A percentile compares a stretch with the other conserved stretches of the same genome.
These are phyloP conservation scores for Pipistrellus pygmaeus DNA, from an alignment of 2,797 vertebrate species.

Conservation along the genomic window DNA sequence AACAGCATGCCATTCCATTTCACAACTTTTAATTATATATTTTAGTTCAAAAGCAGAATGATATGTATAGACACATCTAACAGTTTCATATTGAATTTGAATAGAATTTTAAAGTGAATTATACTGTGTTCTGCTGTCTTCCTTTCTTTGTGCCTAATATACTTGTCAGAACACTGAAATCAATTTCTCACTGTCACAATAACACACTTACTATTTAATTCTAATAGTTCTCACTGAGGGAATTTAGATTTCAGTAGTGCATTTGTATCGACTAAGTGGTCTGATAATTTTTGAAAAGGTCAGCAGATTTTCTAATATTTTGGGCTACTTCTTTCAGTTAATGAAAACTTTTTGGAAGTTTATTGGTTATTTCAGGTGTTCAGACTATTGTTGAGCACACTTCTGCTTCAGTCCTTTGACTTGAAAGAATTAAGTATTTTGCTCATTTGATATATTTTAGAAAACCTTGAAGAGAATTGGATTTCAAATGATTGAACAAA, in stretches of 20 bases:
- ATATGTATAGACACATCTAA: neutral
- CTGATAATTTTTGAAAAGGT: neutral
- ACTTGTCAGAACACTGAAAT: conserved; percentile 60
- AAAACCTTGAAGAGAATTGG: neutral
- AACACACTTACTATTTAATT: conserved; percentile 76
- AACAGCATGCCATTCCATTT: neutral
- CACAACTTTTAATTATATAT: conserved; percentile 43
- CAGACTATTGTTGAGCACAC: neutral
- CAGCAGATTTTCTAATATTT: conserved; percentile 3
- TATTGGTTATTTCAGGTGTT: conserved; percentile 8
- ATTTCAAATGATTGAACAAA: neutral
- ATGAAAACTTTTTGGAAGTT: neutral
- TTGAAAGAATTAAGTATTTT: conserved; percentile 36
- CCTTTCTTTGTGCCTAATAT: conserved; percentile 57
- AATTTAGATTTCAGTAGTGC: conserved; percentile 74
- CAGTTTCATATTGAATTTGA: conserved; percentile 13
- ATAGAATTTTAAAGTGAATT: conserved; percentile 13
- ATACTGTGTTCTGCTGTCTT: neutral
- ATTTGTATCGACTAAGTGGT: neutral
- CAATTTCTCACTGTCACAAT: conserved; percentile 71
- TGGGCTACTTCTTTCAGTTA: neutral
- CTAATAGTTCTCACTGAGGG: conserved; percentile 59
- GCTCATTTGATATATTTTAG: neutral
- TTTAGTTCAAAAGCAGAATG: conserved; percentile 26
- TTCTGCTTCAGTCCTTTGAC: neutral